A percentile compares a stretch with the other conserved stretches of the same genome.
phyloP scores from a whole-genome alignment of 1,140 invertebrate species.

The Penaeus chinensis region DNA sequence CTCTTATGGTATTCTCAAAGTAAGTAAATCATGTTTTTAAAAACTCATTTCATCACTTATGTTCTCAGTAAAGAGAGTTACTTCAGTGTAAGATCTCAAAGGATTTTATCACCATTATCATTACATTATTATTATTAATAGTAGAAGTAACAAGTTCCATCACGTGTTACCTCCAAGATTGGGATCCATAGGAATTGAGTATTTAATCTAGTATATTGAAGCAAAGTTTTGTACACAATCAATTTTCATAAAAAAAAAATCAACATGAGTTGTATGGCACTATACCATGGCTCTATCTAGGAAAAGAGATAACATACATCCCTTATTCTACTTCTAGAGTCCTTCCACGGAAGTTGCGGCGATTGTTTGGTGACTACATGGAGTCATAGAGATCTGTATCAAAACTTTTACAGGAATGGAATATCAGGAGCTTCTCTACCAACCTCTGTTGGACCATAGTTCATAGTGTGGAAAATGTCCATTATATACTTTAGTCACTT shows the following conservation, averaged over 20 bases:
- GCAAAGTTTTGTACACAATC: not conserved
- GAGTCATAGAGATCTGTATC: conserved; percentile 28
- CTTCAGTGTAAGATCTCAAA: too few relatives aligned
- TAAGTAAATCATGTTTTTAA: conserved; percentile 4
- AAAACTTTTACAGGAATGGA: not conserved
- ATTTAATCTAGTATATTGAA: too few relatives aligned
- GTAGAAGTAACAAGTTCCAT: too few relatives aligned
- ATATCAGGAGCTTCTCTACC: too few relatives aligned
- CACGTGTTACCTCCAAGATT: too few relatives aligned
- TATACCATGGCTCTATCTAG: not conserved
- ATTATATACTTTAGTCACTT: too few relatives aligned
- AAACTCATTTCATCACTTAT: not conserved
- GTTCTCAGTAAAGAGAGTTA: not conserved
- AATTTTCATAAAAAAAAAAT: not conserved
- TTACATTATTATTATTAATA: too few relatives aligned
- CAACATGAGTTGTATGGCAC: too few relatives aligned
- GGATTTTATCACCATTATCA: too few relatives aligned
- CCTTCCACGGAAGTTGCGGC: conserved; percentile 48
- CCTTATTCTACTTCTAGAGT: conserved; percentile 27
- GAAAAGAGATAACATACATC: not conserved
- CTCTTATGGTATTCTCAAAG: conserved; percentile 54
- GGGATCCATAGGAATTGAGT: too few relatives aligned
- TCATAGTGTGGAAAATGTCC: too few relatives aligned
- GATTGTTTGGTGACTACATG: conserved; percentile 52
- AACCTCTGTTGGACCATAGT: too few relatives aligned